phyloP scores from a whole-genome alignment of 1,140 invertebrate genomes.

The Ips typographus region DNA sequence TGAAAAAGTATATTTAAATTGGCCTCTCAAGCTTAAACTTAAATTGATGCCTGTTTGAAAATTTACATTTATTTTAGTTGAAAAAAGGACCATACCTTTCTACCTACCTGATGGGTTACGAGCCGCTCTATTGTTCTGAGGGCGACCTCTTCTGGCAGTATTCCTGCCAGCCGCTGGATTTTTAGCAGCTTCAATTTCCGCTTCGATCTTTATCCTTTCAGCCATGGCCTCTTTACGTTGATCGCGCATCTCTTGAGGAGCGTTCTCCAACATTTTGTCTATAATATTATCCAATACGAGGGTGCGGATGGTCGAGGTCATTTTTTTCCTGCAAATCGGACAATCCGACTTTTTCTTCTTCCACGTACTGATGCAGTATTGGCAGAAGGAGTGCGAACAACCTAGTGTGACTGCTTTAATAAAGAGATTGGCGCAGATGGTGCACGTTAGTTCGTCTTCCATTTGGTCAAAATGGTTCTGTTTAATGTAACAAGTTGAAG shows the following conservation, averaged over 20 bases:
- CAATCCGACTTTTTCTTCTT: constrained; percentile 71
- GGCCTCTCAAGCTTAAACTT: not conserved
- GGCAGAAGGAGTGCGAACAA: constrained; percentile 79
- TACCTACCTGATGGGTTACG: not conserved
- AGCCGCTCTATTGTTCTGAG: not conserved
- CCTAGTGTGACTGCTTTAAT: constrained; percentile 68
- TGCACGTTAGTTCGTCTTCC: constrained; percentile 67
- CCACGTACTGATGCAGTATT: constrained; percentile 73
- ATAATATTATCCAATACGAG: constrained; percentile 47
- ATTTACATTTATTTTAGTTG: not conserved
- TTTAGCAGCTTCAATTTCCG: constrained; percentile 6
- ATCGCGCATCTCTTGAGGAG: constrained; percentile 28
- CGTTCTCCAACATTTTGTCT: constrained; percentile 35
- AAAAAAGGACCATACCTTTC: not conserved
- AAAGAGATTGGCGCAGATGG: constrained; percentile 78
- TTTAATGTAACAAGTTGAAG: too few species aligned
- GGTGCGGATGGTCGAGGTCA: constrained; percentile 37
- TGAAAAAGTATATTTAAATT: too few species aligned
- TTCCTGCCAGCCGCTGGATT: not conserved
- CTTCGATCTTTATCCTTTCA: constrained; percentile 29
- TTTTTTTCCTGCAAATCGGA: constrained; percentile 65
- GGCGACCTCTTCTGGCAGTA: not conserved
- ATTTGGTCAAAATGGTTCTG: constrained; percentile 29
- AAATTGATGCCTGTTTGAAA: not conserved
- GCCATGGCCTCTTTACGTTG: constrained; percentile 46